These are phyloP conservation scores for Tupaia chinensis DNA, from an alignment of 2,113 vertebrate species.

Conservation along the genomic window DNA sequence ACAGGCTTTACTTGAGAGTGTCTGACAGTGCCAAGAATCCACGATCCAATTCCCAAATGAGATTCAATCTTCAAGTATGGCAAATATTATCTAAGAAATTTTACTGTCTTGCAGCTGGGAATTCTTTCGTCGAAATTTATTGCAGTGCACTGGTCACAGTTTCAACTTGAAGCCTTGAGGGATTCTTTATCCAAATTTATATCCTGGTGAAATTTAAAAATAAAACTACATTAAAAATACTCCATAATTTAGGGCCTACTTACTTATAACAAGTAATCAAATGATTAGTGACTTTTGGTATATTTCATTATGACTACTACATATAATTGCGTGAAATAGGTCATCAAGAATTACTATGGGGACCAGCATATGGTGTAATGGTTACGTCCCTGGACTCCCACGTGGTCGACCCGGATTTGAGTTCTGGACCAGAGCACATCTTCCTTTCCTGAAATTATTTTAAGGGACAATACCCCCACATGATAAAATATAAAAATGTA, in stretches of 20 bases:
- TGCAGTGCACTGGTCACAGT: neutral
- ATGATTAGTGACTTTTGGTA: neutral
- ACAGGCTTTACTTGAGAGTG: conserved; percentile 33
- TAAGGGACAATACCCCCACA: neutral
- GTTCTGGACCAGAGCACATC: too few species aligned
- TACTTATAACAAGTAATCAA: neutral
- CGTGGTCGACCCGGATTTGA: too few species aligned
- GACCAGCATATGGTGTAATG: too few species aligned
- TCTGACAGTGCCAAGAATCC: conserved; percentile 41
- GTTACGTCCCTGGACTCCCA: too few species aligned
- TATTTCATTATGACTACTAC: conserved; percentile 8
- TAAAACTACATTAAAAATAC: conserved; percentile 4
- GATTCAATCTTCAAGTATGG: conserved; percentile 68
- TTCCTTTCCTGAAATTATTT: conserved; percentile 49
- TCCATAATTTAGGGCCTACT: neutral
- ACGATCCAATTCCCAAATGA: conserved; percentile 55
- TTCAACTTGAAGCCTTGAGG: conserved; percentile 7
- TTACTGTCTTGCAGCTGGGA: conserved; percentile 49
- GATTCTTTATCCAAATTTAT: neutral
- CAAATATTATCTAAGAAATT: conserved; percentile 72
- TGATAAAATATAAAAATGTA: conserved; percentile 1
- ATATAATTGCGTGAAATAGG: neutral
- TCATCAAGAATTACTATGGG: neutral
- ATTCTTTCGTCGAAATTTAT: neutral
- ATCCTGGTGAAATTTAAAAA: conserved; percentile 18